A percentile compares a stretch with the other conserved stretches of the same genome.
These are phyloP conservation scores for Drosophila grimshawi DNA, from an alignment of 1,140 invertebrate genomes.

Conservation along the genomic window DNA sequence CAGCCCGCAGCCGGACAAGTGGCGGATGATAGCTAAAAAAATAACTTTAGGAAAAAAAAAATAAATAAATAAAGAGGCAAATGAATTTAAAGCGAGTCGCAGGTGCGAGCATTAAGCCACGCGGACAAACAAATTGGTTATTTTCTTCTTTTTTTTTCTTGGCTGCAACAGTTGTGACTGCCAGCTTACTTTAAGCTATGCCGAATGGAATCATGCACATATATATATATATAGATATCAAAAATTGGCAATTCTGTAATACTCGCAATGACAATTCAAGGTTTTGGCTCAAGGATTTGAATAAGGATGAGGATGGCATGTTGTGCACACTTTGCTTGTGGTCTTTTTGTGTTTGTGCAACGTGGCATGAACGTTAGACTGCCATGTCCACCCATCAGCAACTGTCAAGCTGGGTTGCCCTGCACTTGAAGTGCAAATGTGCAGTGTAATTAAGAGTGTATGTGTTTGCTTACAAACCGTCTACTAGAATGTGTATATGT, in stretches of 20 bases:
- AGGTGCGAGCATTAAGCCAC: slow-evolving; percentile 61
- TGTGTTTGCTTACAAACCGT: slow-evolving; percentile 49
- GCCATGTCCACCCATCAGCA: slow-evolving; percentile 30
- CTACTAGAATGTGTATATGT: slow-evolving; percentile 43
- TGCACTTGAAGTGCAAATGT: slow-evolving; percentile 79
- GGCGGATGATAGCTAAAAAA: slow-evolving; percentile 33
- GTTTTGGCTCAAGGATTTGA: slow-evolving; percentile 35
- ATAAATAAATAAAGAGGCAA: slow-evolving; percentile 33
- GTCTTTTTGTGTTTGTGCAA: slow-evolving; percentile 78
- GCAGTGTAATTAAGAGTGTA: slow-evolving; percentile 79
- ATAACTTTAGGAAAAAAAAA: slow-evolving; percentile 27
- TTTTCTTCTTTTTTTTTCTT: slow-evolving; percentile 35
- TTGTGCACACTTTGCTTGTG: slow-evolving; percentile 42
- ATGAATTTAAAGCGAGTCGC: slow-evolving; percentile 63
- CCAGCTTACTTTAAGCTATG: background rate
- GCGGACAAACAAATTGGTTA: slow-evolving; percentile 68
- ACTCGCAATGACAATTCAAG: slow-evolving; percentile 34
- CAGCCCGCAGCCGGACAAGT: slow-evolving; percentile 37
- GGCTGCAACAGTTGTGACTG: slow-evolving; percentile 53
- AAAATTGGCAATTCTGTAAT: slow-evolving; percentile 22
- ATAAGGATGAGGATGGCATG: slow-evolving; percentile 9
- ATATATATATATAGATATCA: background rate
- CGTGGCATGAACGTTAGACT: slow-evolving; percentile 72
- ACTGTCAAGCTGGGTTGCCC: slow-evolving; percentile 61
- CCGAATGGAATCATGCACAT: no score